Base-by-base conservation (phyloP, 37 sponge, comb jelly and placozoan species). In the Axinella damicornis region DNA sequence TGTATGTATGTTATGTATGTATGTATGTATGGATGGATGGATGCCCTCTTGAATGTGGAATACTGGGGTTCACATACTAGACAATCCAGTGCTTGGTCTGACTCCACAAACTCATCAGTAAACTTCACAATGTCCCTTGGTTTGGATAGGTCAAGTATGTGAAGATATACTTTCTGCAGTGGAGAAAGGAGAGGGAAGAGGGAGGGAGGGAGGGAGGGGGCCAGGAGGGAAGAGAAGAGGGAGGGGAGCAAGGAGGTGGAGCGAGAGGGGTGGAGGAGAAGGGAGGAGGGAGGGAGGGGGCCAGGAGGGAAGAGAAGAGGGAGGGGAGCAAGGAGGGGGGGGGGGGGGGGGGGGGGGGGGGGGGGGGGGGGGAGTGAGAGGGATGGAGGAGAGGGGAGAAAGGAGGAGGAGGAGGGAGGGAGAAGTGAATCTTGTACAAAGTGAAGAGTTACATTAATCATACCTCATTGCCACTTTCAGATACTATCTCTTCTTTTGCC, bases 131-230 rank as follows among this genome's bases (percentile, higher is more conserved):
- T 79, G 20, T 92, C 89, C 38, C 78, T 63, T 0, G 95, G 88
- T 39, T 87, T 78, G 0, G 97, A 94, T 69, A 97, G 39, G 71
- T 97, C 97, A 57, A 94, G 74, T 0, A 91, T 58, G 74, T 92
- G 93, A 1, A 97, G 79, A 76, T 90, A 78, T 6, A 97, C 83
- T 28, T 90, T 95, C 95, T 95, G 76, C 0, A 1, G 2, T 59
- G 41, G 25, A 73, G 20, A 55, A 22, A 16, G 15, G 63, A 22
- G 63, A 25, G 63, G 27, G 63, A 25, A 61, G 27, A 11, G 25
- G 11, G 27, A 11, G 13, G 5, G 27, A 61, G 27, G 13, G 63
- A 61, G n/a, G 63, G 63, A 11, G 11, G 63, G 27, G 27, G 5
- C 5, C 6, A 46, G 4, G n/a, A 25, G 63, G 11, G 27, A 25